These are phyloP conservation scores for Idaea biselata DNA, from an alignment of 2,888 invertebrate genomes.

Conservation along the genomic window DNA sequence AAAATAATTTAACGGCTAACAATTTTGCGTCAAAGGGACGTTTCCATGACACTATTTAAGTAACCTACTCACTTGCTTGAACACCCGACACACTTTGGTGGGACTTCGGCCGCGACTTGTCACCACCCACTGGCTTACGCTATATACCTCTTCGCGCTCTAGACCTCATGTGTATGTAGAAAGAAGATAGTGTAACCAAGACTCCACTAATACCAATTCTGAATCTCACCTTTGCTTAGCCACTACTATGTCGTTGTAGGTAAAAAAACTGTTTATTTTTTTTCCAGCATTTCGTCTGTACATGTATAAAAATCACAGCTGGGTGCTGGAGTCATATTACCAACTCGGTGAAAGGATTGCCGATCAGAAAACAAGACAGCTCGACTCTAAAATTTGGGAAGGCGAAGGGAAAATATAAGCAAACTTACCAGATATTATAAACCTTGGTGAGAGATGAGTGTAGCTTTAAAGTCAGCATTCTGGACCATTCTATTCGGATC, in stretches of 20 bases:
- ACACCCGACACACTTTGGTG: too few relatives aligned
- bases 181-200: too few relatives aligned
- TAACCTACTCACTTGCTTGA: too few relatives aligned
- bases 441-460: constrained; percentile 62
- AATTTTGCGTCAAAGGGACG: neutral
- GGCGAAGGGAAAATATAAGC: constrained; percentile 72
- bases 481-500: constrained; percentile 82
- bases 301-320: constrained; percentile 84
- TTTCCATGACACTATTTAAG: too few relatives aligned
- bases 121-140: too few relatives aligned
- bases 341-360: constrained; percentile 83
- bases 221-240: neutral
- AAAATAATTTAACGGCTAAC: neutral
- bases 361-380: constrained; percentile 71
- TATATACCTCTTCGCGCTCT: too few relatives aligned
- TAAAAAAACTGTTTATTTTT: neutral
- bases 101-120: too few relatives aligned
- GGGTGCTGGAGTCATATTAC: constrained; percentile 85
- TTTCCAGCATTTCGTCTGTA: constrained; percentile 85
- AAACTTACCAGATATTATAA: constrained; percentile 8
- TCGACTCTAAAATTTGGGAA: constrained; percentile 81
- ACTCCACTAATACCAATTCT: too few relatives aligned
- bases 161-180: too few relatives aligned
- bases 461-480: constrained; percentile 74
- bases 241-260: too few relatives aligned